Evolutionary conservation across 2,888 invertebrate genomes (phyloP).

Genomic region (Merodon equestris): DNA sequence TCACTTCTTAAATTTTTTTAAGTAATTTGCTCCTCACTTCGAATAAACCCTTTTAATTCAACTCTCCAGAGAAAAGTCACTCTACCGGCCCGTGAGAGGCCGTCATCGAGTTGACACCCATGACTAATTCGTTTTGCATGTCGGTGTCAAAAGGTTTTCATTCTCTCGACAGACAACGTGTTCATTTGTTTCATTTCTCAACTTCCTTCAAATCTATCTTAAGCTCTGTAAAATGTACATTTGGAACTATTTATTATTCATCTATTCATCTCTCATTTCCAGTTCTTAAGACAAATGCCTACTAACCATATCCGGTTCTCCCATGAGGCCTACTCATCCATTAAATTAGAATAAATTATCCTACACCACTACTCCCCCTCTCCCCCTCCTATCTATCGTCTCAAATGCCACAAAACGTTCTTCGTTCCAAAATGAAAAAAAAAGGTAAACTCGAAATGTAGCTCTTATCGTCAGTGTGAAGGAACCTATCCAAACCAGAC

Average conservation of each 20-base stretch:
- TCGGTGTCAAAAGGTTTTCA: slow-evolving; percentile 48
- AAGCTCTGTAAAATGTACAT: slow-evolving; percentile 27
- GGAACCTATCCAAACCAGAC: slow-evolving; percentile 66
- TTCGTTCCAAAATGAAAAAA: not conserved
- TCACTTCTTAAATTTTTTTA: too few species aligned
- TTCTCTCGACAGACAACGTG: slow-evolving; percentile 37
- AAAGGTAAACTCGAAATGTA: slow-evolving; percentile 28
- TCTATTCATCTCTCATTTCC: slow-evolving; percentile 45
- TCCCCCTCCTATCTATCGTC: slow-evolving; percentile 9
- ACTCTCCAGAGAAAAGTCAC: too few species aligned
- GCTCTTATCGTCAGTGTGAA: slow-evolving; percentile 15
- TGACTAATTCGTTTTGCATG: slow-evolving; percentile 42
- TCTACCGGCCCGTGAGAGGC: too few species aligned
- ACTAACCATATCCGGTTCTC: slow-evolving; percentile 35
- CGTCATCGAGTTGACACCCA: slow-evolving; percentile 13
- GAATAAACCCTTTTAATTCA: too few species aligned
- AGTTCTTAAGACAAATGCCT: too few species aligned
- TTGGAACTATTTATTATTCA: slow-evolving; percentile 57
- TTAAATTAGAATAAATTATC: slow-evolving; percentile 66
- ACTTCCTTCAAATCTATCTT: slow-evolving; percentile 4
- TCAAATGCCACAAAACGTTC: slow-evolving; percentile 38
- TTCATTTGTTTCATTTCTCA: not conserved
- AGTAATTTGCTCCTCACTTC: too few species aligned
- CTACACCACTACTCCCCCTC: slow-evolving; percentile 44
- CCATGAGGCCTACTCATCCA: slow-evolving; percentile 62